Evolutionary conservation across 1,140 invertebrate genomes (phyloP).

Genomic region (Calycopis cecrops): DNA sequence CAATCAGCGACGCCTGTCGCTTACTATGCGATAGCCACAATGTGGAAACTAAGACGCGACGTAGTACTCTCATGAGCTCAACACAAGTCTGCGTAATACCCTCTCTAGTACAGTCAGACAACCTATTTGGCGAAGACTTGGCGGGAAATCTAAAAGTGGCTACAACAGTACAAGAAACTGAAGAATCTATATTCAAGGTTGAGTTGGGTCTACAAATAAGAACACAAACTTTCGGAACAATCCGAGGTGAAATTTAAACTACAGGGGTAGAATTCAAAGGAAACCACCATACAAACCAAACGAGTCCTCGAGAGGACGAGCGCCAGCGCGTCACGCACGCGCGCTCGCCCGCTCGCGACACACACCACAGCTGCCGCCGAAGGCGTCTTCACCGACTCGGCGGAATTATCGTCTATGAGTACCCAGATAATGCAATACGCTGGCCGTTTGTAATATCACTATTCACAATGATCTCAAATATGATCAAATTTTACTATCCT

Average conservation of each 20-base stretch:
- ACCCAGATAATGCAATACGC: too few species aligned
- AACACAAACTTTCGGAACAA: slow-evolving; percentile 1
- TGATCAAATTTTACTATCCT: too few species aligned
- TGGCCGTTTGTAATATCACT: too few species aligned
- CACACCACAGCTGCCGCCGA: neutral
- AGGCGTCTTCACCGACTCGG: too few species aligned
- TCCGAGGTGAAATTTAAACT: neutral
- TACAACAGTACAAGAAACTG: neutral
- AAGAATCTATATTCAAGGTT: neutral
- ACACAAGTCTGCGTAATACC: neutral
- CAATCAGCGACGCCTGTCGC: neutral
- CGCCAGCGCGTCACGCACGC: neutral
- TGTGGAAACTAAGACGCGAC: neutral
- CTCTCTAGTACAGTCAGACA: neutral
- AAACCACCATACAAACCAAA: neutral
- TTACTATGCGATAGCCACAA: neutral
- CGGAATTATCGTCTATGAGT: too few species aligned
- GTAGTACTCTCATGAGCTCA: neutral
- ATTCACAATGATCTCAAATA: too few species aligned
- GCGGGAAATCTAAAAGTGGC: neutral
- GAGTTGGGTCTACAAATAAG: neutral
- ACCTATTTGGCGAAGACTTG: neutral
- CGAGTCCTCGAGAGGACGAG: neutral
- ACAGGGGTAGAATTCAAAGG: neutral
- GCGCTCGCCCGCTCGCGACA: neutral